A percentile compares a stretch with the other conserved stretches of the same genome.
phyloP scores from a whole-genome alignment of 2,888 invertebrate genomes.

The Ochlodes sylvanus region DNA sequence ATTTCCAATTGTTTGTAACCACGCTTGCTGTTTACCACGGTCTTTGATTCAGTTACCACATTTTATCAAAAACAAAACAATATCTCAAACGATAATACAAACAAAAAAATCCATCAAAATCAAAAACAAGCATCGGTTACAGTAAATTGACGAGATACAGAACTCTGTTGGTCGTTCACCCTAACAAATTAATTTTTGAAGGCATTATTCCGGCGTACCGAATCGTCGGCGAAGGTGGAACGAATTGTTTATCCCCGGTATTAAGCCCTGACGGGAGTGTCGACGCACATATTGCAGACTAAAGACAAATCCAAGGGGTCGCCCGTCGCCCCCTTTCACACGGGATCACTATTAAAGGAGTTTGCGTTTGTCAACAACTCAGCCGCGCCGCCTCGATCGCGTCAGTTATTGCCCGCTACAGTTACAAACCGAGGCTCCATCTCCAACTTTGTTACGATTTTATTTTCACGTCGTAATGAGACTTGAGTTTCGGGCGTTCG shows the following conservation, averaged over 20 bases:
- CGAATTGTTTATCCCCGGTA: slow-evolving; percentile 77
- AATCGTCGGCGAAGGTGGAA: slow-evolving; percentile 71
- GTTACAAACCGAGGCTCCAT: not conserved
- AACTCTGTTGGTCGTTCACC: slow-evolving; percentile 58
- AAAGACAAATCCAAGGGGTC: slow-evolving; percentile 55
- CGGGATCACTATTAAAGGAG: slow-evolving; percentile 71
- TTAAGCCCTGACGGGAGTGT: slow-evolving; percentile 68
- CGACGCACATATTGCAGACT: slow-evolving; percentile 69
- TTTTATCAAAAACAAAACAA: too few species aligned
- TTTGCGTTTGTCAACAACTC: slow-evolving; percentile 65
- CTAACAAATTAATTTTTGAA: slow-evolving; percentile 69
- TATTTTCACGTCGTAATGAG: slow-evolving; percentile 43
- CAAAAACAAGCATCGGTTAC: slow-evolving; percentile 11
- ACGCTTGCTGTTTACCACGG: too few species aligned
- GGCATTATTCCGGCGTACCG: slow-evolving; percentile 65
- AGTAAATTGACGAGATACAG: slow-evolving; percentile 9
- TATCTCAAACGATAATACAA: not conserved
- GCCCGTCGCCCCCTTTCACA: slow-evolving; percentile 55
- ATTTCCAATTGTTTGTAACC: too few species aligned
- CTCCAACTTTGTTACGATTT: slow-evolving; percentile 33
- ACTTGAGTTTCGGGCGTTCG: slow-evolving; percentile 19
- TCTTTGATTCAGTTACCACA: too few species aligned
- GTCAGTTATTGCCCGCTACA: slow-evolving; percentile 29
- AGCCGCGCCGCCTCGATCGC: slow-evolving; percentile 48
- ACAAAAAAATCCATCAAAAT: slow-evolving; percentile 10